Percentiles rank a stretch among this genome's conserved stretches.
Evolutionary conservation across 2,888 invertebrate genomes (phyloP).

Genomic region (Drosophila mayaguana): DNA sequence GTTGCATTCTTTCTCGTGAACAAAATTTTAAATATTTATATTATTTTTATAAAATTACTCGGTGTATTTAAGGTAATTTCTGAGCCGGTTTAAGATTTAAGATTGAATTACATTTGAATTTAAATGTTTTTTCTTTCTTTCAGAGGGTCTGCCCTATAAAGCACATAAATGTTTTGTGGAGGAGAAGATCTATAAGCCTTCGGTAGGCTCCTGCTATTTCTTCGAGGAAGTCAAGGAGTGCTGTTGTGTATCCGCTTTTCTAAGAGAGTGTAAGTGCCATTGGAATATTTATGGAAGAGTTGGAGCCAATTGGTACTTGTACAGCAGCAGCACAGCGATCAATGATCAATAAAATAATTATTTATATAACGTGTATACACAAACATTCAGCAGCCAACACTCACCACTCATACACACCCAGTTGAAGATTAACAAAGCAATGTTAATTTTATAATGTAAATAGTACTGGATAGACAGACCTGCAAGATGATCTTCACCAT

Average conservation of each 20-base stretch:
- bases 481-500: slow-evolving; percentile 24
- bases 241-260: slow-evolving; percentile 82
- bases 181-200: slow-evolving; percentile 80
- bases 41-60: background rate
- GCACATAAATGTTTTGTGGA: slow-evolving; percentile 85
- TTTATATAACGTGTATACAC: slow-evolving; percentile 17
- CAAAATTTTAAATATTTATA: slow-evolving; percentile 10
- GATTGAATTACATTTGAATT: background rate
- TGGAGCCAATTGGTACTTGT: slow-evolving; percentile 17
- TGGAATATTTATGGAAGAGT: slow-evolving; percentile 14
- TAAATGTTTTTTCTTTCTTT: slow-evolving; percentile 5
- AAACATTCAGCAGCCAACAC: slow-evolving; percentile 35
- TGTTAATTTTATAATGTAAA: slow-evolving; percentile 75
- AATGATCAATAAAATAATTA: slow-evolving; percentile 23
- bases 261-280: slow-evolving; percentile 83
- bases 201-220: slow-evolving; percentile 83
- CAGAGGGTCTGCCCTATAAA: slow-evolving; percentile 85
- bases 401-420: slow-evolving; percentile 30
- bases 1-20: background rate
- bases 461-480: slow-evolving; percentile 31
- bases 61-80: background rate
- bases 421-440: slow-evolving; percentile 68
- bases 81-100: too few species aligned
- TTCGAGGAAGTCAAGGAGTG: slow-evolving; percentile 84
- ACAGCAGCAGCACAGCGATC: background rate